These are phyloP conservation scores for Idris sp. DNA, from an alignment of 1,140 invertebrate genomes.

Conservation along the genomic window DNA sequence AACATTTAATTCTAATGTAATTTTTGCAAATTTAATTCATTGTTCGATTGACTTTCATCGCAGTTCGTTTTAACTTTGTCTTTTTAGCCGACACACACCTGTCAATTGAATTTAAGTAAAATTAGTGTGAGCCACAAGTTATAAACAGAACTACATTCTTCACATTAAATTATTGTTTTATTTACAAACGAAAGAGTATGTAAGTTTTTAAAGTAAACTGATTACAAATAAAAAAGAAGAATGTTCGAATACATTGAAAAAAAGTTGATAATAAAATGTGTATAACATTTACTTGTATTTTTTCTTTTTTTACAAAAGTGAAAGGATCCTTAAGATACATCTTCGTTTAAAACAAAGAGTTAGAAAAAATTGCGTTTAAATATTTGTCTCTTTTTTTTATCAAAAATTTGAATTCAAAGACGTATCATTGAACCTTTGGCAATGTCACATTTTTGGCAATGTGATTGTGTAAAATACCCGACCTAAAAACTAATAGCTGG, in stretches of 20 bases:
- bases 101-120: slow-evolving; percentile 1
- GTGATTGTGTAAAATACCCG: slow-evolving; percentile 46
- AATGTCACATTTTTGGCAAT: slow-evolving; percentile 42
- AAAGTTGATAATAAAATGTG: no score
- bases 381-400: slow-evolving; percentile 17
- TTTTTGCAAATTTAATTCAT: slow-evolving; percentile 29
- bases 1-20: slow-evolving; percentile 45
- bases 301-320: slow-evolving; percentile 14
- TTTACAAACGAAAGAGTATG: slow-evolving; percentile 39
- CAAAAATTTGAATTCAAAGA: slow-evolving; percentile 35
- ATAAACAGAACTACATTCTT: slow-evolving; percentile 27
- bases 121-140: slow-evolving; percentile 28
- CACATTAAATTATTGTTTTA: slow-evolving; percentile 73
- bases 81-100: not conserved
- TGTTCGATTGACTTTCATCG: slow-evolving; percentile 43
- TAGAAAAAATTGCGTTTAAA: not conserved
- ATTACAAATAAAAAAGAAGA: no score
- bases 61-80: slow-evolving; percentile 42
- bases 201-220: slow-evolving; percentile 25
- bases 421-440: slow-evolving; percentile 44
- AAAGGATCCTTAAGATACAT: slow-evolving; percentile 24
- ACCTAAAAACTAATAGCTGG: slow-evolving; percentile 46
- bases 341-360: slow-evolving; percentile 23
- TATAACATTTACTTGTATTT: no score
- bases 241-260: no score